Conservation (phyloP, 1,140 invertebrate species). For the Eueides isabella region DNA sequence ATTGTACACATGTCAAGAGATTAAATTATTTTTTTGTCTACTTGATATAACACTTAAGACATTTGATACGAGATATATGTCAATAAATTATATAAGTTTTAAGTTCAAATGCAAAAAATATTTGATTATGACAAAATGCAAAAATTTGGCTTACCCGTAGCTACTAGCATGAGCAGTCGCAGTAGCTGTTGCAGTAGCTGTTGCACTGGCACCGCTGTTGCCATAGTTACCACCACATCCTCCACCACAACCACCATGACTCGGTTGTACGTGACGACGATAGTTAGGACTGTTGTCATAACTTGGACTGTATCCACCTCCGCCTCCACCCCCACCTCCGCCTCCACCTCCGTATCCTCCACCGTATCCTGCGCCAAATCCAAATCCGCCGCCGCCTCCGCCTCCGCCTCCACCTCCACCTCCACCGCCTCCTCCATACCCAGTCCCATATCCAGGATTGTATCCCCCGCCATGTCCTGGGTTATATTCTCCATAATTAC, state of each 20-base stretch:
- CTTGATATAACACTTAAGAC: no score
- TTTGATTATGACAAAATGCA: no score
- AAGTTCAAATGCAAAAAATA: no score
- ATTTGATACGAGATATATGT: no score
- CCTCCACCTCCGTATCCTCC: conserved; percentile 36
- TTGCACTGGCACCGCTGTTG: conserved; percentile 17
- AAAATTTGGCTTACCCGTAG: conserved; percentile 7
- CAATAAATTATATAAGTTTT: no score
- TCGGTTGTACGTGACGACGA: conserved; percentile 37
- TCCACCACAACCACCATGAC: conserved; percentile 34
- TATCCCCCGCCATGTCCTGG: conserved; percentile 18
- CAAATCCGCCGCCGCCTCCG: conserved; percentile 30
- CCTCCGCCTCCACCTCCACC: conserved; percentile 36
- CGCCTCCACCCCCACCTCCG: conserved; percentile 31
- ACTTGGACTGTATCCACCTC: neutral
- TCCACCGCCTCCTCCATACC: conserved; percentile 35
- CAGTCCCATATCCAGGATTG: conserved; percentile 21
- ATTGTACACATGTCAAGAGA: no score
- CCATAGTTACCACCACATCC: conserved; percentile 32
- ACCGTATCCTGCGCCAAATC: conserved; percentile 37
- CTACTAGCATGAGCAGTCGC: conserved; percentile 5
- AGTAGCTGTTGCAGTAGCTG: conserved; percentile 28
- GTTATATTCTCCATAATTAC: conserved; percentile 25
- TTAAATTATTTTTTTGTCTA: no score
- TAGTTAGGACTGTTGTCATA: neutral